phyloP scores from a whole-genome alignment of 2,113 vertebrate species.

The Phainopepla nitens region DNA sequence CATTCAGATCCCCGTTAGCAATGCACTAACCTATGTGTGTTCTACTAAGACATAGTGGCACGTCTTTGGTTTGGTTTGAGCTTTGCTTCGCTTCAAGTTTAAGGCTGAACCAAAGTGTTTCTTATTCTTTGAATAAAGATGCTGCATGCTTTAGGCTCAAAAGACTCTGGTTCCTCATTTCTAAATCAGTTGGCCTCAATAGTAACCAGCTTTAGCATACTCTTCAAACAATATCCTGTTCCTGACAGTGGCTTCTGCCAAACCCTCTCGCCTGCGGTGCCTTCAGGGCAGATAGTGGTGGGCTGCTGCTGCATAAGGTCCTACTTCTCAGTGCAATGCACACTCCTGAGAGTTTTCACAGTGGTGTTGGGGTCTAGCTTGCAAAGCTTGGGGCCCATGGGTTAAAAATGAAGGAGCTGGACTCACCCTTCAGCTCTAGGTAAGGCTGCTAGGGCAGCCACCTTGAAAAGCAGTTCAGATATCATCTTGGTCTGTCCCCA shows the following conservation, averaged over 20 bases:
- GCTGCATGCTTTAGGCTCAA: background rate
- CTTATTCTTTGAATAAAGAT: background rate
- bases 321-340: background rate
- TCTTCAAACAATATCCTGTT: background rate
- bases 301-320: background rate
- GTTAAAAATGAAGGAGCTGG: background rate
- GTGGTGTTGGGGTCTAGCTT: background rate
- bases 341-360: background rate
- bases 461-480: background rate
- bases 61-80: background rate
- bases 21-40: background rate
- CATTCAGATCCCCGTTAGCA: background rate
- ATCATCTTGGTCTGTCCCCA: background rate
- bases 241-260: background rate
- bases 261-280: background rate
- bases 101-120: background rate
- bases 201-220: background rate
- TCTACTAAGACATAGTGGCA: background rate
- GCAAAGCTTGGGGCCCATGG: background rate
- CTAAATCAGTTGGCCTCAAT: background rate
- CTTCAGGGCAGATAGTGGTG: background rate
- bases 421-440: background rate
- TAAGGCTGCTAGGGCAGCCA: background rate
- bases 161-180: background rate
- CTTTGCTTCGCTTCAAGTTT: background rate